A percentile compares a stretch with the other conserved stretches of the same genome.
phyloP scores from a whole-genome alignment of 2,888 invertebrate species.

The Tromatobia lineatoria region DNA sequence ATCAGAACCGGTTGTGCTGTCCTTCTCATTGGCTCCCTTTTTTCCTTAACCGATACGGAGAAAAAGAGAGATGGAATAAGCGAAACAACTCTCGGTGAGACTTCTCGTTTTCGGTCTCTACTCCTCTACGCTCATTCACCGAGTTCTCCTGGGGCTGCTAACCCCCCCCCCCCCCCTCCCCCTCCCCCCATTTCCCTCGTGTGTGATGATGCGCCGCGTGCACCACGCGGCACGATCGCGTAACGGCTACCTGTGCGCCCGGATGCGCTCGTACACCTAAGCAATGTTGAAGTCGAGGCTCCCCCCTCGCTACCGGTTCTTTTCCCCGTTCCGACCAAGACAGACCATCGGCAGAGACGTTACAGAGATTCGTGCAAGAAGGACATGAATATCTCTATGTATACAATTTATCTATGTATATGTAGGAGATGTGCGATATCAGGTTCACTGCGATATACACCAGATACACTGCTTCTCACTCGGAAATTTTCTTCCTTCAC shows the following conservation, averaged over 20 bases:
- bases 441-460: too few species aligned
- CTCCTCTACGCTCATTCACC: slow-evolving; percentile 64
- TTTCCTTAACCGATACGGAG: slow-evolving; percentile 67
- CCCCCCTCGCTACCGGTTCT: slow-evolving; percentile 49
- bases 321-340: neutral
- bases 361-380: slow-evolving; percentile 52
- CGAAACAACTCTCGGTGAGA: slow-evolving; percentile 21
- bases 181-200: neutral
- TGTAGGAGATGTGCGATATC: too few species aligned
- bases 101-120: slow-evolving; percentile 60
- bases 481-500: neutral
- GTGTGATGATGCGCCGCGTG: slow-evolving; percentile 48
- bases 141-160: slow-evolving; percentile 62
- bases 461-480: too few species aligned
- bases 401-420: slow-evolving; percentile 3
- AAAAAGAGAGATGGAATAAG: slow-evolving; percentile 45
- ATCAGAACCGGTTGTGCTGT: slow-evolving; percentile 66
- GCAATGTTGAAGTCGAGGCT: slow-evolving; percentile 43
- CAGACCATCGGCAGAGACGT: slow-evolving; percentile 43
- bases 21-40: slow-evolving; percentile 63
- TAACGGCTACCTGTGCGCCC: slow-evolving; percentile 67
- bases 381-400: slow-evolving; percentile 11
- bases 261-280: slow-evolving; percentile 48
- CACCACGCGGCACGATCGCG: slow-evolving; percentile 52
- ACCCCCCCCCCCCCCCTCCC: slow-evolving; percentile 14